A percentile compares a stretch with the other conserved stretches of the same genome.
phyloP scores from a whole-genome alignment of 2,888 invertebrate species.

The Gonocerus acuteangulatus region DNA sequence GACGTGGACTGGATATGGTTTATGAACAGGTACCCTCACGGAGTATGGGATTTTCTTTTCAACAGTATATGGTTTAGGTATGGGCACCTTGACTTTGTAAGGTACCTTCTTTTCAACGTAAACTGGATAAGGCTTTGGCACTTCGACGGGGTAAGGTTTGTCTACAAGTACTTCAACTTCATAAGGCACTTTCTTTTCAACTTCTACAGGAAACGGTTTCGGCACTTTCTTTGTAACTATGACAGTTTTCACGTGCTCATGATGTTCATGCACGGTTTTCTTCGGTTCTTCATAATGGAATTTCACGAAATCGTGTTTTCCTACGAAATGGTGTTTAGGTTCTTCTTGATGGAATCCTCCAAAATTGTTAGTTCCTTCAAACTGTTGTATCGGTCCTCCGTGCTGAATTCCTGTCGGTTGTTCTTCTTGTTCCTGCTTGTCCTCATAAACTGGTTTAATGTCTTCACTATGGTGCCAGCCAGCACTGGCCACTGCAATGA shows the following conservation, averaged over 20 bases:
- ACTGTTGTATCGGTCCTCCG: too few relatives aligned
- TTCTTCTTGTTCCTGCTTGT: too few relatives aligned
- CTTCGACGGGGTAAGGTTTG: slow-evolving; percentile 57
- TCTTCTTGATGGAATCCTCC: background rate
- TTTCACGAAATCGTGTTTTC: background rate
- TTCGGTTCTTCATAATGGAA: slow-evolving; percentile 29
- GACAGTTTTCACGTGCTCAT: slow-evolving; percentile 61
- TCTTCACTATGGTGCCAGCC: too few relatives aligned
- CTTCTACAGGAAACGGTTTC: slow-evolving; percentile 59
- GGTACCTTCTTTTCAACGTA: slow-evolving; percentile 47
- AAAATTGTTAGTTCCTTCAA: too few relatives aligned
- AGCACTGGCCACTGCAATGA: too few relatives aligned
- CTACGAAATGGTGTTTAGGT: background rate
- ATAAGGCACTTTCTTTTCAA: slow-evolving; percentile 54
- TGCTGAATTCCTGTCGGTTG: too few relatives aligned
- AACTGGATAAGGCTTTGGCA: slow-evolving; percentile 67
- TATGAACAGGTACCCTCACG: slow-evolving; percentile 38
- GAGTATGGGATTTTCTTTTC: slow-evolving; percentile 33
- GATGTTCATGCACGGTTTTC: slow-evolving; percentile 41
- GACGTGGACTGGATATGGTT: slow-evolving; percentile 43
- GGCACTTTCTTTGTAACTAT: slow-evolving; percentile 63
- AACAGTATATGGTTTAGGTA: slow-evolving; percentile 50
- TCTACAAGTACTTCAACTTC: slow-evolving; percentile 55
- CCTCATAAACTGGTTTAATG: too few relatives aligned
- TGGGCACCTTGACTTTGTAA: slow-evolving; percentile 55